Evolutionary conservation across 2,113 vertebrate species (phyloP).

Genomic region (Entosphenus tridentatus): DNA sequence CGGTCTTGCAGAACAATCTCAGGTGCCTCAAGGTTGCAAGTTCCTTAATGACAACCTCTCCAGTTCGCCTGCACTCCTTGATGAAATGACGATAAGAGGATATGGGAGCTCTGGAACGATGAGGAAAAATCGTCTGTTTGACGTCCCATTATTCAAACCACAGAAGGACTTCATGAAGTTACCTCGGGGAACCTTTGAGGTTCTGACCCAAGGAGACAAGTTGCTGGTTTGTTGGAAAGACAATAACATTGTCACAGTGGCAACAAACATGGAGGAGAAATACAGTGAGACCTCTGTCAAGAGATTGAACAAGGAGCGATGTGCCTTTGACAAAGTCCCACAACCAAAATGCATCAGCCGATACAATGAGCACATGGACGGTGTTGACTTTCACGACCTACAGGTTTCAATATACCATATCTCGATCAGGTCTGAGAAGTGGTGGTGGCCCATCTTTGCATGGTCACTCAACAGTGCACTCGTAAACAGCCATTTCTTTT

Average conservation of each 20-base stretch:
- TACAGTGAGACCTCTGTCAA: not conserved
- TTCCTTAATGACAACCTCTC: conserved; percentile 4
- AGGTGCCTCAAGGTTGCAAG: not conserved
- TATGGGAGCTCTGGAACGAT: not conserved
- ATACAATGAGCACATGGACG: not conserved
- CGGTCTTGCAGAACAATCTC: conserved; percentile 5
- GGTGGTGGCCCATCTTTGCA: too few relatives aligned
- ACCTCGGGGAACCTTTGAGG: not conserved
- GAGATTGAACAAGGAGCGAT: not conserved
- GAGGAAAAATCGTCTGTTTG: too few relatives aligned
- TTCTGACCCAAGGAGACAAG: conserved; percentile 6
- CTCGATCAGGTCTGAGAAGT: not conserved
- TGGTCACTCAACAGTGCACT: too few relatives aligned
- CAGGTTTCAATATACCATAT: not conserved
- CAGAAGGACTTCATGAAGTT: not conserved
- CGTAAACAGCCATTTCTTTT: too few relatives aligned
- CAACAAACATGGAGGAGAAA: not conserved
- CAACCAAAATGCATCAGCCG: conserved; percentile 4
- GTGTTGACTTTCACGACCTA: conserved; percentile 1
- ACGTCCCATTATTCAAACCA: too few relatives aligned
- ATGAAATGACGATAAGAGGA: conserved; percentile 1
- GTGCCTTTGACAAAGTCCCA: not conserved
- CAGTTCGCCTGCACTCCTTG: not conserved
- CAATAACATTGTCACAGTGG: conserved; percentile 4
- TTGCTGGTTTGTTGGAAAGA: conserved; percentile 1